Evolutionary conservation across 1,140 invertebrate genomes (phyloP).

Genomic region (Pararge aegeria): DNA sequence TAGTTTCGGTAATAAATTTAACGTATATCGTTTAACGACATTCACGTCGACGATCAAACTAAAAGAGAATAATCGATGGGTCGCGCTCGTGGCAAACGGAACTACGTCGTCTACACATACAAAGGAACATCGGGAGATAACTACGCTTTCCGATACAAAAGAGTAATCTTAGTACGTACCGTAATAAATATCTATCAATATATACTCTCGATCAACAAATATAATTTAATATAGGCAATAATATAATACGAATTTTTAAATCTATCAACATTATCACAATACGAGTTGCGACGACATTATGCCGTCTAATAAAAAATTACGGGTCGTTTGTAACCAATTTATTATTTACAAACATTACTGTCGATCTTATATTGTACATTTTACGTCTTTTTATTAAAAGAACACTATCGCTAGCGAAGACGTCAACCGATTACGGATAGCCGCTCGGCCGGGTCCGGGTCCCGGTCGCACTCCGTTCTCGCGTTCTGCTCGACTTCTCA

Average conservation of each 20-base stretch:
- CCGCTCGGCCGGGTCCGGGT: neutral
- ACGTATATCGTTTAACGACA: conserved; percentile 24
- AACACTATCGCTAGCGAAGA: conserved; percentile 5
- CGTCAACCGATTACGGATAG: neutral
- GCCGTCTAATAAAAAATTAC: conserved; percentile 63
- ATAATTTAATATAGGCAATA: conserved; percentile 75
- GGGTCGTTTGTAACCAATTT: conserved; percentile 46
- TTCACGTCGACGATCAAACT: conserved; percentile 21
- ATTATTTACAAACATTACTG: conserved; percentile 49
- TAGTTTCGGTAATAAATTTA: conserved; percentile 27
- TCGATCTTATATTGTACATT: conserved; percentile 34
- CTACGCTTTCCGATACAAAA: conserved; percentile 65
- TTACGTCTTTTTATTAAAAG: conserved; percentile 33
- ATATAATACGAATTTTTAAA: conserved; percentile 71
- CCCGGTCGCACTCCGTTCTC: neutral
- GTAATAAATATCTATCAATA: conserved; percentile 75
- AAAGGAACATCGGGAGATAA: conserved; percentile 59
- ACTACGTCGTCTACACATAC: conserved; percentile 47
- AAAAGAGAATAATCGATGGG: conserved; percentile 32
- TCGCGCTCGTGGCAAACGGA: conserved; percentile 30
- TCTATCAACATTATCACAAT: conserved; percentile 74
- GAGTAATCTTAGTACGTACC: conserved; percentile 68
- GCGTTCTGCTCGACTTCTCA: neutral
- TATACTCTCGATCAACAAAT: conserved; percentile 76
- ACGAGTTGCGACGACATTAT: conserved; percentile 69